Percentiles rank a stretch among this genome's conserved stretches.
Conservation (phyloP, 1,140 invertebrate species). For the Pygmarrhopalites habei region DNA sequence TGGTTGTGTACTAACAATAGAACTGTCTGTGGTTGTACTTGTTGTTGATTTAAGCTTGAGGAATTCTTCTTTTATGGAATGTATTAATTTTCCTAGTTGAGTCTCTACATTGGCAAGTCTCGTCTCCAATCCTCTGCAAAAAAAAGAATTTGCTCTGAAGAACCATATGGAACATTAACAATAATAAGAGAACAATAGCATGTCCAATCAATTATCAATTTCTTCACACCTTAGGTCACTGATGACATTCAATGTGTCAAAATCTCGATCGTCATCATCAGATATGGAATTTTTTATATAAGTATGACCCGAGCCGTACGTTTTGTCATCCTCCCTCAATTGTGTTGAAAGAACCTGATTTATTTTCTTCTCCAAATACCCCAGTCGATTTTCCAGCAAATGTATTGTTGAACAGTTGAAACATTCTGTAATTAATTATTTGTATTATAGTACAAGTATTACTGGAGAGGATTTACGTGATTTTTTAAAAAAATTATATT, state of each 20-base stretch:
- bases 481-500: too few relatives aligned
- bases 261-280: neutral
- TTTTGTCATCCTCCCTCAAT: neutral
- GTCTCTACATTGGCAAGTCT: conserved; percentile 8
- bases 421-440: conserved; percentile 32
- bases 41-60: too few relatives aligned
- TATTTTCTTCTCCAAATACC: conserved; percentile 2
- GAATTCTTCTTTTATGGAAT: too few relatives aligned
- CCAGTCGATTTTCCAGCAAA: conserved; percentile 6
- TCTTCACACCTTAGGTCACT: neutral
- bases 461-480: neutral
- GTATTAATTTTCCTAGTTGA: conserved; percentile 4
- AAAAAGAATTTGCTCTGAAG: too few relatives aligned
- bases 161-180: too few relatives aligned
- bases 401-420: conserved; percentile 26
- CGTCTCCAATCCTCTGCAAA: conserved; percentile 6
- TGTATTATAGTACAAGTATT: too few relatives aligned
- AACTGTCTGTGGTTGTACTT: too few relatives aligned
- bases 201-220: neutral
- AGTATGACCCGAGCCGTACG: neutral
- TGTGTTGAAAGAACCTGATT: conserved; percentile 8
- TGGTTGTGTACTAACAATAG: too few relatives aligned
- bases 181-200: neutral
- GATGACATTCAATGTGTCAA: neutral
- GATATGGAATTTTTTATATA: neutral